phyloP scores from a whole-genome alignment of 2,113 vertebrate genomes.

The Anarhynchus alexandrinus region DNA sequence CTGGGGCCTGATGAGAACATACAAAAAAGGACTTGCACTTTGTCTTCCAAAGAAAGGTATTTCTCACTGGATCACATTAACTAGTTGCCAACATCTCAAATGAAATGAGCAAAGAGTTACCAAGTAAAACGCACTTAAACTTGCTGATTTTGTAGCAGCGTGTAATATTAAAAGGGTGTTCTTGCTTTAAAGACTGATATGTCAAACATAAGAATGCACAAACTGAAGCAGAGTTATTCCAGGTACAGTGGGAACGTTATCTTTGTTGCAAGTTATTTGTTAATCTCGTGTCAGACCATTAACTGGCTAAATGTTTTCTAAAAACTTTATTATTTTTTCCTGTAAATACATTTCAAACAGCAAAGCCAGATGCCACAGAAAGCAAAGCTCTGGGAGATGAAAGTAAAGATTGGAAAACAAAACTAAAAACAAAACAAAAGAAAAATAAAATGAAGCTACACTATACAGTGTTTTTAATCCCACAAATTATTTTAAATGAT shows the following conservation, averaged over 20 bases:
- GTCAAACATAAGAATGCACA: conserved; percentile 5
- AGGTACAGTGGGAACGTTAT: conserved; percentile 22
- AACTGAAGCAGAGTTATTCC: conserved; percentile 32
- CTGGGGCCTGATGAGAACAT: conserved; percentile 85
- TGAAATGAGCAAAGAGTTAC: conserved; percentile 44
- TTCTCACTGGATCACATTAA: conserved; percentile 47
- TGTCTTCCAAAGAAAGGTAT: not conserved
- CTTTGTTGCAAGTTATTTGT: not conserved
- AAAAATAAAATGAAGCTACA: not conserved
- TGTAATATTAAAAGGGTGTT: not conserved
- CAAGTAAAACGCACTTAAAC: conserved; percentile 15
- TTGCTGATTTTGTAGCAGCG: conserved; percentile 1
- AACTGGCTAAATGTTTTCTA: conserved; percentile 13
- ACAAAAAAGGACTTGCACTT: conserved; percentile 52
- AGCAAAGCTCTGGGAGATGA: conserved; percentile 50
- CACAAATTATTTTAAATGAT: conserved; percentile 18
- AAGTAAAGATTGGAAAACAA: conserved; percentile 18
- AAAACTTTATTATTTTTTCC: conserved; percentile 32
- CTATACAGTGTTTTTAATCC: not conserved
- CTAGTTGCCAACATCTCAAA: conserved; percentile 76
- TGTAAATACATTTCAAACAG: conserved; percentile 46
- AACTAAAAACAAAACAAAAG: conserved; percentile 10
- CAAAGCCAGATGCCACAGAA: conserved; percentile 58
- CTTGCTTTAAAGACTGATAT: not conserved
- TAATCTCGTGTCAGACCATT: not conserved